These are phyloP conservation scores for Lycaon pictus DNA, from an alignment of 2,113 vertebrate genomes.

Conservation along the genomic window DNA sequence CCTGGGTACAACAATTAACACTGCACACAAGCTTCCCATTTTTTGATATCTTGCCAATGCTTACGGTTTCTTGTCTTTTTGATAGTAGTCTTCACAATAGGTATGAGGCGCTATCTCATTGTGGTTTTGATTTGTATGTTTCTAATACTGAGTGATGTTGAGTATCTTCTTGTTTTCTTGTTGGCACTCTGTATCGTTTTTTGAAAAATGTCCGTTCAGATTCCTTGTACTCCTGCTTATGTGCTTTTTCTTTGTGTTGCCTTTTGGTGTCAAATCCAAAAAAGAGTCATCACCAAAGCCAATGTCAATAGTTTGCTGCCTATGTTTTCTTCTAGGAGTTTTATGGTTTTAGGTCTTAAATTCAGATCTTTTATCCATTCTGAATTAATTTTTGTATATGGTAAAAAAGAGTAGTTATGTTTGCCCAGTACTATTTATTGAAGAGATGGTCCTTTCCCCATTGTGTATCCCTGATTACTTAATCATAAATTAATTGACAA, in stretches of 20 bases:
- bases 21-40: neutral
- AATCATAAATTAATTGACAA: neutral
- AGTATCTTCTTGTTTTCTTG: neutral
- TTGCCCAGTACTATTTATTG: neutral
- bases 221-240: neutral
- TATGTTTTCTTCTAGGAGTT: neutral
- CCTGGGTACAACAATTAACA: neutral
- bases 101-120: neutral
- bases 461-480: neutral
- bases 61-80: neutral
- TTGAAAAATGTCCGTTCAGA: neutral
- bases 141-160: neutral
- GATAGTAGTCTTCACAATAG: neutral
- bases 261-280: neutral
- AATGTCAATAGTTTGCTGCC: neutral
- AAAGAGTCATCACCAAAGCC: neutral
- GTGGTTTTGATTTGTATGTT: neutral
- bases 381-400: neutral
- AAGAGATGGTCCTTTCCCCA: neutral
- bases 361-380: neutral
- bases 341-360: neutral
- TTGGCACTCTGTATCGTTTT: neutral
- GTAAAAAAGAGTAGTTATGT: neutral
- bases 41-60: neutral
- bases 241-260: neutral